These are phyloP conservation scores for Silurus glanis DNA, from an alignment of 2,113 vertebrate species.

Conservation along the genomic window DNA sequence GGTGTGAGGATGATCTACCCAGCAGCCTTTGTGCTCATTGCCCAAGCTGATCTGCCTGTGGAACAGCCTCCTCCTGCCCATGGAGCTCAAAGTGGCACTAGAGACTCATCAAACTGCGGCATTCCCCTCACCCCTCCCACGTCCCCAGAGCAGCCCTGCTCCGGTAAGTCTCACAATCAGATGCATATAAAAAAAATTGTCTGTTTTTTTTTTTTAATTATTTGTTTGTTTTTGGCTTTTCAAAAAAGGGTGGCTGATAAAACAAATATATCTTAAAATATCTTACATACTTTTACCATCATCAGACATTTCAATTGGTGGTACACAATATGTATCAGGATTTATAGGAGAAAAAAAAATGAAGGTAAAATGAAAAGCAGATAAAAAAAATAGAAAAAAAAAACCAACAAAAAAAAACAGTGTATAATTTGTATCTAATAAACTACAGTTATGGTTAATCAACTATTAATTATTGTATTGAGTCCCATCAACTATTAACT, in stretches of 20 bases:
- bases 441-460: no score
- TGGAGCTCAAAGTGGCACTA: slow-evolving; percentile 76
- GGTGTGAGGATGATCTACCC: slow-evolving; percentile 98
- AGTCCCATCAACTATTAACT: no score
- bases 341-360: no score
- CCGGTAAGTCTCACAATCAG: slow-evolving; percentile 68
- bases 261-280: background rate
- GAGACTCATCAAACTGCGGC: slow-evolving; percentile 88
- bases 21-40: slow-evolving; percentile 92
- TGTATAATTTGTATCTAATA: no score
- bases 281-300: background rate
- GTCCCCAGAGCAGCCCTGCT: slow-evolving; percentile 88
- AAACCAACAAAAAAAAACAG: no score
- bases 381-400: no score
- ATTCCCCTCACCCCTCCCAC: slow-evolving; percentile 93
- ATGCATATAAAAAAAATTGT: background rate
- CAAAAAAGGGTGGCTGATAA: background rate
- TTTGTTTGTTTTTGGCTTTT: no score
- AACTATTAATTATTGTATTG: no score
- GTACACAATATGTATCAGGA: background rate
- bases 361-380: no score
- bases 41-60: slow-evolving; percentile 89
- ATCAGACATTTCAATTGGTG: background rate
- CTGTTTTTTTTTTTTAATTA: no score
- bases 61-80: slow-evolving; percentile 77